phyloP scores from a whole-genome alignment of 1,140 invertebrate species.

The Stegodyphus mimosarum region DNA sequence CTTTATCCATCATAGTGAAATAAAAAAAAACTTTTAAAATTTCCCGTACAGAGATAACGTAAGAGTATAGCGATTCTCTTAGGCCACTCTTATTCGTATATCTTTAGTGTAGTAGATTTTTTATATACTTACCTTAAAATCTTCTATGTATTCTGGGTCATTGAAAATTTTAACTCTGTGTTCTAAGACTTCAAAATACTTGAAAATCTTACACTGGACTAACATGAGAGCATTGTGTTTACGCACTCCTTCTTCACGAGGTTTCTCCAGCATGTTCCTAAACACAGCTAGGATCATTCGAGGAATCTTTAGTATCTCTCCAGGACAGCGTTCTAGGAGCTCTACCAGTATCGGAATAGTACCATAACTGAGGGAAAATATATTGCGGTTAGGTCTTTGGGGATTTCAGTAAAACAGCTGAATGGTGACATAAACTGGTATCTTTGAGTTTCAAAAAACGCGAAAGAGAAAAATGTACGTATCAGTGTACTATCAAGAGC shows the following conservation, averaged over 20 bases:
- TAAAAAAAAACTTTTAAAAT: no score
- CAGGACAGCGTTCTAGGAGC: conserved; percentile 8
- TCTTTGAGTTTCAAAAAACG: no score
- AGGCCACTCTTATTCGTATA: no score
- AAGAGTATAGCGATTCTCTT: no score
- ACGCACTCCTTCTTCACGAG: neutral
- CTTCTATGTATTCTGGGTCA: conserved; percentile 25
- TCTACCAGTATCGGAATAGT: conserved; percentile 20
- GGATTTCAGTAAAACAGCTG: no score
- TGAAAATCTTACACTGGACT: conserved; percentile 17
- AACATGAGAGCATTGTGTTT: conserved; percentile 21
- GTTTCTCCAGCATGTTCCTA: conserved; percentile 43
- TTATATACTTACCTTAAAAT: conserved; percentile 16
- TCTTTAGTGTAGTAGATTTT: no score
- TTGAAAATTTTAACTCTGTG: neutral
- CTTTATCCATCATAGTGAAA: no score
- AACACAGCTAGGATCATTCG: conserved; percentile 10
- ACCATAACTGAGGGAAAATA: neutral
- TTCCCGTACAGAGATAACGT: no score
- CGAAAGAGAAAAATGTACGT: no score
- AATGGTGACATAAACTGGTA: no score
- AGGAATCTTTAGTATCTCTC: conserved; percentile 13
- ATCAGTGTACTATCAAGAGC: no score
- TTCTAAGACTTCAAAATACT: neutral
- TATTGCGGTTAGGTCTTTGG: no score